A percentile compares a stretch with the other conserved stretches of the same genome.
phyloP scores from a whole-genome alignment of 2,113 vertebrate genomes.

The Pterocles orientalis region DNA sequence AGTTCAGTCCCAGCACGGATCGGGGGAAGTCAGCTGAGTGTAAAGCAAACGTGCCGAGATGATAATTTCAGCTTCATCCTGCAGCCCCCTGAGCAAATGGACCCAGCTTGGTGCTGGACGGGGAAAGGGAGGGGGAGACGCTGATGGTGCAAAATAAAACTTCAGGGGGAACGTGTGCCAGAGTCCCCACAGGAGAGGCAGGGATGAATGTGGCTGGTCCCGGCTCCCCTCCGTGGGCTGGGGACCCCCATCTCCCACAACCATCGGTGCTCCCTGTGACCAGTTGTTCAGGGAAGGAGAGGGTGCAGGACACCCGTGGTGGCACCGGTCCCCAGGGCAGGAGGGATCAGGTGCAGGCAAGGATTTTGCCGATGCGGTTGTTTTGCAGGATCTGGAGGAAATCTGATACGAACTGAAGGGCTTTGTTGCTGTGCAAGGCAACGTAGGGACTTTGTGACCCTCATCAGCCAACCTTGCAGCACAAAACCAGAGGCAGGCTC shows the following conservation, averaged over 20 bases:
- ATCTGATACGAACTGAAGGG: not conserved
- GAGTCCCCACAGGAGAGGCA: not conserved
- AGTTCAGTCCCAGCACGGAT: not conserved
- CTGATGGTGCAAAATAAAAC: not conserved
- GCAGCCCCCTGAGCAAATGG: not conserved
- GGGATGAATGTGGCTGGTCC: not conserved
- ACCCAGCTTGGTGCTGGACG: rapidly evolving
- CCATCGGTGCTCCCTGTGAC: not conserved
- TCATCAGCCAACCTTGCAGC: not conserved
- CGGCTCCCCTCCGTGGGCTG: not conserved
- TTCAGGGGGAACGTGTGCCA: rapidly evolving
- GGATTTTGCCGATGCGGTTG: not conserved
- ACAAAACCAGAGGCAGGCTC: not conserved
- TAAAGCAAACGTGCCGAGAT: rapidly evolving
- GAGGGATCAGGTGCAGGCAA: not conserved
- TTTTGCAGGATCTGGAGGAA: conserved; percentile 5
- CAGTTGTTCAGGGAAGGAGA: not conserved
- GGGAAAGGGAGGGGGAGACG: not conserved
- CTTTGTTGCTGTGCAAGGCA: not conserved
- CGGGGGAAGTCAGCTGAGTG: not conserved
- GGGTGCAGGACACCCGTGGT: not conserved
- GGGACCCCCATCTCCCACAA: not conserved
- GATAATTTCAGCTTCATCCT: not conserved
- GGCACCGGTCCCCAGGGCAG: not conserved
- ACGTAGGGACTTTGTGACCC: not conserved